Percentiles rank a stretch among this genome's conserved stretches.
Evolutionary conservation across 2,797 vertebrate genomes (phyloP).

Genomic region (Darevskia nairensis): DNA sequence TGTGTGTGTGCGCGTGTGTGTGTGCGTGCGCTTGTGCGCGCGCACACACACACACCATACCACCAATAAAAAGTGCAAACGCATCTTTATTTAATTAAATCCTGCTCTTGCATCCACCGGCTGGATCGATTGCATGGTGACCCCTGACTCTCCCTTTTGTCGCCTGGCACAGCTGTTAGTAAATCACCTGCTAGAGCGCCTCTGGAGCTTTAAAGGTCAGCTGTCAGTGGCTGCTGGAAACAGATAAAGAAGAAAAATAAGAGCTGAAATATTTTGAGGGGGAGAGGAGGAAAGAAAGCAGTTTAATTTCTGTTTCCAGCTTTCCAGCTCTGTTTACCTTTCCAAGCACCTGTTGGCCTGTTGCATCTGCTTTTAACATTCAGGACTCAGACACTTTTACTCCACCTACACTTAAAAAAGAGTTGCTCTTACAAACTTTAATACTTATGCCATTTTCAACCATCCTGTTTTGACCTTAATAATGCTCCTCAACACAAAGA

Average conservation of each 20-base stretch:
- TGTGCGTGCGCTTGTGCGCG: no score
- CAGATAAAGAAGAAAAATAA: conserved; percentile 70
- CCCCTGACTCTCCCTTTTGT: conserved; percentile 63
- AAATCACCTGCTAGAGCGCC: conserved; percentile 69
- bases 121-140: not conserved
- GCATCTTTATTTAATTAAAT: conserved; percentile 74
- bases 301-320: rapidly evolving
- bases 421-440: not conserved
- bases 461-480: not conserved
- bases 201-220: conserved; percentile 70
- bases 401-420: not conserved
- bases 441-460: not conserved
- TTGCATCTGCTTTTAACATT: not conserved
- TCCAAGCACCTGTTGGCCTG: conserved; percentile 27
- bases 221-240: conserved; percentile 65
- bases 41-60: rapidly evolving
- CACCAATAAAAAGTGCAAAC: conserved; percentile 58
- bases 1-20: rapidly evolving
- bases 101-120: conserved; percentile 23
- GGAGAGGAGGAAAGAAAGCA: conserved; percentile 23
- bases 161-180: conserved; percentile 74
- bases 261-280: conserved; percentile 21
- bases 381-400: not conserved
- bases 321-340: conserved; percentile 53
- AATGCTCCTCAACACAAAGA: not conserved